Base-by-base conservation (phyloP, 2,113 vertebrate species). In the Chionodraco myersi region DNA sequence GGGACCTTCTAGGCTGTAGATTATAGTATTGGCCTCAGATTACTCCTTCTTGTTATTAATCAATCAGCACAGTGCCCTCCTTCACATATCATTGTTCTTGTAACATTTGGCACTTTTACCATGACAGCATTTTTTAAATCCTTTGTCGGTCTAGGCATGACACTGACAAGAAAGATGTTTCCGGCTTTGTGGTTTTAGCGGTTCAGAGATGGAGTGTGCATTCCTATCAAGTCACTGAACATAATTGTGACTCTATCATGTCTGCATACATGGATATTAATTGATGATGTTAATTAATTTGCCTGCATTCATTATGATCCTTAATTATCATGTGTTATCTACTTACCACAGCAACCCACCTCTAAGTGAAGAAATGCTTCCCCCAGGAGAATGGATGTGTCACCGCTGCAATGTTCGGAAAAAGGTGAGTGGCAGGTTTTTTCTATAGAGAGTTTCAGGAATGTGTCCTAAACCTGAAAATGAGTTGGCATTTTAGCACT, bases 381-480 rank as follows among this genome's bases (percentile, higher is more conserved):
- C 98, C 60, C 97, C 98, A 18, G 98, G 98, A 67, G 98, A 99
- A 88, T 99, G 98, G 98, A 99, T 99, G 97, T 99, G 98, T 94
- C 98, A 99, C 89, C 97, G 98, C 91, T 99, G 98, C 85, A 97
- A 96, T 23, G 96, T 99, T 58, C 95, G 97, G 49, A 96, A 97
- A 93, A 99, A 98, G 96, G 98, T 99, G 94, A 94, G 89, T 23
- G 15, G 3, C 48, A 34, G 48, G 14, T 18, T 47, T 78, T 7
- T 8, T 41, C 36, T 41, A 41, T 41, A 41, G 36, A 41, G 36
- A 41, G 36, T 6, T 41, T 0, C 5, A 41, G 6, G 7, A 41
- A 41, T 41, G 36, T 7, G 5, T 41, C 36, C 36, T 41, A 41
- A 41, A 41, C 6, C 36, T 7, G 36, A 41, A 41, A 41, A 41